These are phyloP conservation scores for Mythimna albipuncta DNA, from an alignment of 2,888 invertebrate genomes.

Conservation along the genomic window DNA sequence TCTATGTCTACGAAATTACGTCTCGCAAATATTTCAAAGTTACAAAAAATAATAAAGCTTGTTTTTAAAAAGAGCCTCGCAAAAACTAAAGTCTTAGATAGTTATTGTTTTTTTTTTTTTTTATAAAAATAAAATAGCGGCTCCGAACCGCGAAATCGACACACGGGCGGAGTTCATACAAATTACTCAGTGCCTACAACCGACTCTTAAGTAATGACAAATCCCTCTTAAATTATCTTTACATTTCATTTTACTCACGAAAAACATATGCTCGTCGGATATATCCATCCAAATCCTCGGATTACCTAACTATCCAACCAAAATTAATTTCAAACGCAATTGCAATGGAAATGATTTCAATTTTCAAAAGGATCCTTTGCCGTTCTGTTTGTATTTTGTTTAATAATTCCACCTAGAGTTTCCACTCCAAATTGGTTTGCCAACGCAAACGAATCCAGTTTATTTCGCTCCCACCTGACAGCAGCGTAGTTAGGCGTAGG, in stretches of 20 bases:
- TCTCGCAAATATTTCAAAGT: no score
- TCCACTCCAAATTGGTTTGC: constrained; percentile 52
- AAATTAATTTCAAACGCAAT: constrained; percentile 48
- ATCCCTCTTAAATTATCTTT: neutral
- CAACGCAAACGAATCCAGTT: constrained; percentile 42
- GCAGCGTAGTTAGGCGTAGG: no score
- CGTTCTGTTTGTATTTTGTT: constrained; percentile 39
- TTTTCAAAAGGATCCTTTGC: constrained; percentile 38
- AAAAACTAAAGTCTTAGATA: no score
- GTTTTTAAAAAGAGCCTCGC: no score
- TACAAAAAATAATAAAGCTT: no score
- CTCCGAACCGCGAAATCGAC: no score
- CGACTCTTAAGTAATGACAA: neutral
- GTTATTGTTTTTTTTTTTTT: no score
- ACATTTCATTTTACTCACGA: neutral
- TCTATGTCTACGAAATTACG: no score
- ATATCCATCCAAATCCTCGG: constrained; percentile 18
- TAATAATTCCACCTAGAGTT: constrained; percentile 36
- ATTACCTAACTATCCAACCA: neutral
- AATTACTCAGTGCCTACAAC: no score
- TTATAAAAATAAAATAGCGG: no score
- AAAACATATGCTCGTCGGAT: constrained; percentile 8
- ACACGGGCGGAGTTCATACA: no score
- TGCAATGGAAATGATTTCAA: constrained; percentile 41
- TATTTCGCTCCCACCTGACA: constrained; percentile 12